Base-by-base conservation (phyloP, 2,888 invertebrate genomes). In the Limnephilus rhombicus region DNA sequence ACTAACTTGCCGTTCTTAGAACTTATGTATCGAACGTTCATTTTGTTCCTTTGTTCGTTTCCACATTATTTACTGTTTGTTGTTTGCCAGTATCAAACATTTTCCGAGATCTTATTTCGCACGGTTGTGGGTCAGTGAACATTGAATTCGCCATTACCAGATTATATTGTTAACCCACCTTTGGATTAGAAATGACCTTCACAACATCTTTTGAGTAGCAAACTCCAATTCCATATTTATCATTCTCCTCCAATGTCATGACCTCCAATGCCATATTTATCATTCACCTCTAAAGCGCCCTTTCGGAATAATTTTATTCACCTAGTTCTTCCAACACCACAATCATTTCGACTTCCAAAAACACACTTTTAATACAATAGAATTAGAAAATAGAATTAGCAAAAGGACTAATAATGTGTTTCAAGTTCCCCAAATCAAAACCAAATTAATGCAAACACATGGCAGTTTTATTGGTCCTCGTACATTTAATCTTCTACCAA, bases 1-100 rank as follows among this genome's bases (percentile, higher is more conserved):
- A n/a, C 68, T 68, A 68, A 68, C 24, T 7, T 24, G 5, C 7
- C 7, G 68, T n/a, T 68, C 68, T 68, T 24, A 24, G 68, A 68
- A 68, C 24, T 24, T n/a, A 9, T 31, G 34, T 82, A 82, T 82
- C 31, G 18, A 82, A 34, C 34, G 18, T 82, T 82, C 13, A 31
- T 82, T 31, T 82, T 82, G 31, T 82, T 82, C 34, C 82, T 82
- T 34, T 82, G 82, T 82, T 82, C 82, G 82, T 82, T 82, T 82
- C 82, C 15, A 34, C 34, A 31, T 31, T 34, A 34, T 82, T 82
- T 82, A 82, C 34, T 13, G 34, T 31, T 82, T 68, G 68, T 24
- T 68, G 68, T 68, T 68, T 68, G 68, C 68, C 68, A 24, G 9
- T 24, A 24, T n/a, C 68, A 68, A 1, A 68, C 68, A 68, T 68